Conservation (phyloP, 2,888 invertebrate species). For the Oxytorus armatus region DNA sequence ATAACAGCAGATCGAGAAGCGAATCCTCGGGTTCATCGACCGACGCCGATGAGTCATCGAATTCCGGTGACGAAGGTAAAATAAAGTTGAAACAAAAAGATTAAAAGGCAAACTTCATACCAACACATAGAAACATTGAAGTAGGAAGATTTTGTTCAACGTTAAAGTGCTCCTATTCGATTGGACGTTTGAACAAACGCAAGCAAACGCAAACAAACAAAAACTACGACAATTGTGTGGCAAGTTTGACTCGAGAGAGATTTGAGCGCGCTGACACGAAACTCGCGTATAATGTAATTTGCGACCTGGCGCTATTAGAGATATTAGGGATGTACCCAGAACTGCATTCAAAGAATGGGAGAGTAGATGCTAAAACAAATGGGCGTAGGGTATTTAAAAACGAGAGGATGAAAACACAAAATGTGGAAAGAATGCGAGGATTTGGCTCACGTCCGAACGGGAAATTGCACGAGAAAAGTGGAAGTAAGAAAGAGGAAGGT, state of each 20-base stretch:
- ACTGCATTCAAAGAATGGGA: slow-evolving; percentile 22
- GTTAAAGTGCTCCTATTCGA: too few species aligned
- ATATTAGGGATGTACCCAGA: slow-evolving; percentile 14
- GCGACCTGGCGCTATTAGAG: not conserved
- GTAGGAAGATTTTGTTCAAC: too few species aligned
- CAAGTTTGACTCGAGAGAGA: not conserved
- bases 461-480: slow-evolving; percentile 57
- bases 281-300: not conserved
- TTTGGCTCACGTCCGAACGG: slow-evolving; percentile 64
- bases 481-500: slow-evolving; percentile 43
- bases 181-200: too few species aligned
- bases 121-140: too few species aligned
- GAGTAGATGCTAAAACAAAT: slow-evolving; percentile 55
- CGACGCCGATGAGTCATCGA: slow-evolving; percentile 82
- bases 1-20: slow-evolving; percentile 67
- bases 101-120: too few species aligned
- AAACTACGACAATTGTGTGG: too few species aligned
- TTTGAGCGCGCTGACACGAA: not conserved
- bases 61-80: slow-evolving; percentile 83
- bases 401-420: not conserved
- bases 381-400: slow-evolving; percentile 1
- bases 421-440: slow-evolving; percentile 44
- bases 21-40: slow-evolving; percentile 79
- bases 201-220: too few species aligned
- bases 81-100: not conserved